phyloP scores from a whole-genome alignment of 2,797 vertebrate genomes.

The Hirundo rustica region DNA sequence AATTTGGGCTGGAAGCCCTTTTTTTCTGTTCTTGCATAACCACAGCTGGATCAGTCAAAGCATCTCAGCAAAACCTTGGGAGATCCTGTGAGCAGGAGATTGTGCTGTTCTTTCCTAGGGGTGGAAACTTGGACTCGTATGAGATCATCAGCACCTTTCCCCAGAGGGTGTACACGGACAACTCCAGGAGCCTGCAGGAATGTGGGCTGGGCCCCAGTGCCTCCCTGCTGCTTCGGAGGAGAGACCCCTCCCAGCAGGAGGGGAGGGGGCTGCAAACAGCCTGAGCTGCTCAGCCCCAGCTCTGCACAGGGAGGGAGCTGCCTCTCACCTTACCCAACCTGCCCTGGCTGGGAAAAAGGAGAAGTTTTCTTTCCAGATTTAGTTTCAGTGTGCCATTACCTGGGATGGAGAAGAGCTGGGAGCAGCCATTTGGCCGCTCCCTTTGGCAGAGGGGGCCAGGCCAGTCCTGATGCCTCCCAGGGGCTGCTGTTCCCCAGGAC shows the following conservation, averaged over 20 bases:
- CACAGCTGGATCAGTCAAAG: neutral
- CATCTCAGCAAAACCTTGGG: conserved; percentile 10
- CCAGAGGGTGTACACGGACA: conserved; percentile 73
- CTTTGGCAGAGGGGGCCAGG: neutral
- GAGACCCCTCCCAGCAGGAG: neutral
- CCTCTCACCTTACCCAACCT: neutral
- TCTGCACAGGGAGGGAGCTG: neutral
- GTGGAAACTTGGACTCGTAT: conserved; percentile 60
- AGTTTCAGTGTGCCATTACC: neutral
- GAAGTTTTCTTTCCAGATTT: neutral
- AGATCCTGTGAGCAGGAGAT: neutral
- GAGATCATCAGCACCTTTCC: conserved; percentile 89
- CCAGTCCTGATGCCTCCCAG: neutral
- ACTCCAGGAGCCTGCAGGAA: conserved; percentile 76
- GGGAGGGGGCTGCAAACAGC: neutral
- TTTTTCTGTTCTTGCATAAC: conserved; percentile 9
- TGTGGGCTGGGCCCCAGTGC: conserved; percentile 80
- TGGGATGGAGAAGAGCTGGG: neutral
- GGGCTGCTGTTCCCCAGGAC: neutral
- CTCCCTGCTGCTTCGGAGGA: conserved; percentile 77
- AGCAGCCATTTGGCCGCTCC: neutral
- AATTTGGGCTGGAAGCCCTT: neutral
- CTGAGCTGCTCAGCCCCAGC: neutral
- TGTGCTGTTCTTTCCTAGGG: conserved; percentile 72
- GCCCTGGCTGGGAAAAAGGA: neutral